A percentile compares a stretch with the other conserved stretches of the same genome.
Evolutionary conservation across 1,140 invertebrate genomes (phyloP).

Genomic region (Pseudomyrmex cubaensis): DNA sequence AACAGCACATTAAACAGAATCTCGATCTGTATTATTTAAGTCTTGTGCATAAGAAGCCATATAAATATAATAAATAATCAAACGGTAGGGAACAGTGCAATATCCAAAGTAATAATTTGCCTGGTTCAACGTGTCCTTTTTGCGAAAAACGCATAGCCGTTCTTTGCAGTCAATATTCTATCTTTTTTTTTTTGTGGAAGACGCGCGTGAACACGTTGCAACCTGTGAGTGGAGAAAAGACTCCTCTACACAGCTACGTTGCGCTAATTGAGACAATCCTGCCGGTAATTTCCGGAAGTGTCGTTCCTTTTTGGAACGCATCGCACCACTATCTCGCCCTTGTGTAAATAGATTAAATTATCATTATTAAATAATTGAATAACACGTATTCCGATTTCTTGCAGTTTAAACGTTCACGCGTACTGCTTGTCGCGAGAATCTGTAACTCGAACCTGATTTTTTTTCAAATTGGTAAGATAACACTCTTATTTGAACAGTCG

Average conservation of each 20-base stretch:
- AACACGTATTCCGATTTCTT: conserved; percentile 34
- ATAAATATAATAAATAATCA: too few species aligned
- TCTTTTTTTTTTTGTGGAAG: neutral
- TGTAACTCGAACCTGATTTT: neutral
- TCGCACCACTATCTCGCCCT: conserved; percentile 18
- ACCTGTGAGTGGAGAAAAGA: too few species aligned
- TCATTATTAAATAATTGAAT: conserved; percentile 68
- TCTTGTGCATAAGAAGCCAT: too few species aligned
- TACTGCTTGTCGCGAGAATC: neutral
- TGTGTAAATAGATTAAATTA: conserved; percentile 62
- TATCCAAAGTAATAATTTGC: too few species aligned
- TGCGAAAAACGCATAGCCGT: too few species aligned
- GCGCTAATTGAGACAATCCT: neutral
- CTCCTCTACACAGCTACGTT: neutral
- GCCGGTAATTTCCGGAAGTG: conserved; percentile 36
- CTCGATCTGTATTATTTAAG: too few species aligned
- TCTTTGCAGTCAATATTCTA: too few species aligned
- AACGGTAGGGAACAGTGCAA: too few species aligned
- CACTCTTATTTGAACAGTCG: neutral
- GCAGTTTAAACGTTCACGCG: neutral
- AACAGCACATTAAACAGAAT: too few species aligned
- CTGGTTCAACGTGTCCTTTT: too few species aligned
- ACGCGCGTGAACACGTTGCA: neutral
- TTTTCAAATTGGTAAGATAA: conserved; percentile 19
- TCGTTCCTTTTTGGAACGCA: conserved; percentile 43